Evolutionary conservation across 2,888 invertebrate species (phyloP).

Genomic region (Neoscelio sp.): DNA sequence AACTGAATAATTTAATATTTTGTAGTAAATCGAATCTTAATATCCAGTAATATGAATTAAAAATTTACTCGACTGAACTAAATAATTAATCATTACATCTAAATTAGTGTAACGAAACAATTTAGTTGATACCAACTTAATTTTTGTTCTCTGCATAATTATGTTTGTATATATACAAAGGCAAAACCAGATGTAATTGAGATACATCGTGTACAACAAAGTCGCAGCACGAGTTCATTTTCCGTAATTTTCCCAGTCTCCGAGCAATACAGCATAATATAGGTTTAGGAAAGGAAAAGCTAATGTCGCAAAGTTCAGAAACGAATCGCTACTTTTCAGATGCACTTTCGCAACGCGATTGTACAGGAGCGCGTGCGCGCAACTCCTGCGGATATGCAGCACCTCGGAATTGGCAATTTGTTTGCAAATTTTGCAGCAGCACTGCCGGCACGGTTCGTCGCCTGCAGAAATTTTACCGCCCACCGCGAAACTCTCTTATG

Average conservation of each 20-base stretch:
- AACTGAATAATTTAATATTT: too few relatives aligned
- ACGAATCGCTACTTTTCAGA: constrained; percentile 61
- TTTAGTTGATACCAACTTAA: too few relatives aligned
- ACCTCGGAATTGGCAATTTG: constrained; percentile 81
- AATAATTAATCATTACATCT: too few relatives aligned
- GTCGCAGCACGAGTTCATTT: constrained; percentile 20
- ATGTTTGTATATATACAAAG: neutral
- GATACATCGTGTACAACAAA: constrained; percentile 5
- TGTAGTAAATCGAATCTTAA: too few relatives aligned
- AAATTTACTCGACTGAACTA: too few relatives aligned
- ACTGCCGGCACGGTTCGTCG: constrained; percentile 65
- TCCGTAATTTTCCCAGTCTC: constrained; percentile 33
- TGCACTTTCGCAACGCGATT: constrained; percentile 63
- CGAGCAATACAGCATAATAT: constrained; percentile 18
- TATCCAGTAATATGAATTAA: too few relatives aligned
- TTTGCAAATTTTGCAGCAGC: constrained; percentile 80
- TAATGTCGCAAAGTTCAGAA: constrained; percentile 59
- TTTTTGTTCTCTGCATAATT: neutral
- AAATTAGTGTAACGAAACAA: too few relatives aligned
- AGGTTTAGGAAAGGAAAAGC: constrained; percentile 46
- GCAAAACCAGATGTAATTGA: constrained; percentile 10
- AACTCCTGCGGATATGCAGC: constrained; percentile 71
- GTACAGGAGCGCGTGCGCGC: constrained; percentile 64
- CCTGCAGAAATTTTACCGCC: constrained; percentile 65
- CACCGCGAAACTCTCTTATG: constrained; percentile 62